phyloP scores from a whole-genome alignment of 2,888 invertebrate species.

The Ectemnius lituratus region DNA sequence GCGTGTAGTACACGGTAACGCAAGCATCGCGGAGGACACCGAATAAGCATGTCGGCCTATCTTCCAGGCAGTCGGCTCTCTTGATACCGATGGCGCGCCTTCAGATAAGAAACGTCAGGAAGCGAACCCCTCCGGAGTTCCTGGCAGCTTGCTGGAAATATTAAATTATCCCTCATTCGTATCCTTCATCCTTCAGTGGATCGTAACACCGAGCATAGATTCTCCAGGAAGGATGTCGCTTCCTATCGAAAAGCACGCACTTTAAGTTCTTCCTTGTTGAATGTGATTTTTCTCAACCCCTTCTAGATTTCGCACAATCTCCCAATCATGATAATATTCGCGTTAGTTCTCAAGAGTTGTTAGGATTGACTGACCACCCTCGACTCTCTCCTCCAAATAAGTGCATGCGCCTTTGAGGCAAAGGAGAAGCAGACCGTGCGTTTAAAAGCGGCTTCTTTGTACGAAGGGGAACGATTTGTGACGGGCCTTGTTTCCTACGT shows the following conservation, averaged over 20 bases:
- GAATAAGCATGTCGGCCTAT: constrained; percentile 51
- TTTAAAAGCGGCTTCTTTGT: constrained; percentile 47
- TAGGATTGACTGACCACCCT: neutral
- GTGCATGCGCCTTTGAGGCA: constrained; percentile 14
- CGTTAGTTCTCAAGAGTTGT: neutral
- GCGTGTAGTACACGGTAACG: constrained; percentile 1
- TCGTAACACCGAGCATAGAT: constrained; percentile 42
- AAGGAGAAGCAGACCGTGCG: constrained; percentile 37
- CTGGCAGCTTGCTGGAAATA: constrained; percentile 52
- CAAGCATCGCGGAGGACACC: constrained; percentile 38
- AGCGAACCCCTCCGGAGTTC: constrained; percentile 8
- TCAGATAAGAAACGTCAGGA: constrained; percentile 50
- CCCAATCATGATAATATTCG: too few relatives aligned
- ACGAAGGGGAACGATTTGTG: neutral
- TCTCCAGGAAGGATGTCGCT: constrained; percentile 26
- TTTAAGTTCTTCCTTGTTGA: neutral
- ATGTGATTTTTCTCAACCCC: neutral
- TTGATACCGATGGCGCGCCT: constrained; percentile 25
- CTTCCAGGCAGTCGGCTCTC: constrained; percentile 41
- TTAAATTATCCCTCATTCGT: constrained; percentile 58
- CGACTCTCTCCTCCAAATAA: neutral
- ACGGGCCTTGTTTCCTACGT: neutral
- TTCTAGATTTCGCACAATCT: neutral
- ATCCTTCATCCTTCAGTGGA: constrained; percentile 42
- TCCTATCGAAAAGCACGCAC: neutral